Conservation (phyloP, 1,140 invertebrate species). For the Streblospio benedicti region DNA sequence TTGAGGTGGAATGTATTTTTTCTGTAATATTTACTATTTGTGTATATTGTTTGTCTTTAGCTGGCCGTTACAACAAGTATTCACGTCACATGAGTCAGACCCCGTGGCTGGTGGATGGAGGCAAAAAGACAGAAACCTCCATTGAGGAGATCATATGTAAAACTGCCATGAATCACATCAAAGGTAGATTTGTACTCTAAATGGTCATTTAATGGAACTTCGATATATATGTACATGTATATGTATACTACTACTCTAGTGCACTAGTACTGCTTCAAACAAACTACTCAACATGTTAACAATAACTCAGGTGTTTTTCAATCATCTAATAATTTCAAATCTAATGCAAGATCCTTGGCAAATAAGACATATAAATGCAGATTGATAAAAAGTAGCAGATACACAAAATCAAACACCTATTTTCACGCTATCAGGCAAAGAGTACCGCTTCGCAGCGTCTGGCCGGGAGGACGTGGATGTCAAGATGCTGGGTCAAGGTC, state of each 20-base stretch:
- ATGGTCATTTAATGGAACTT: no score
- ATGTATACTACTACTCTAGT: no score
- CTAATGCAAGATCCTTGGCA: no score
- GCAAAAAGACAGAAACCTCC: conserved; percentile 69
- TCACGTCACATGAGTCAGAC: conserved; percentile 81
- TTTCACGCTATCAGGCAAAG: conserved; percentile 34
- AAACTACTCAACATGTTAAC: no score
- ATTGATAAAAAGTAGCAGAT: no score
- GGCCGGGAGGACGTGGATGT: conserved; percentile 94
- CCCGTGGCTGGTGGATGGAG: conserved; percentile 81
- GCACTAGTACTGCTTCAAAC: no score
- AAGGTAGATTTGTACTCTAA: no score
- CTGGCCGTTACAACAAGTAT: conserved; percentile 78
- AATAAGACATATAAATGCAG: no score
- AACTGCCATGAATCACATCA: conserved; percentile 49
- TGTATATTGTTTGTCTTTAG: no score
- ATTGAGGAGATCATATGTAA: conserved; percentile 82
- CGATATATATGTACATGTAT: no score
- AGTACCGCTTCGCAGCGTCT: conserved; percentile 70
- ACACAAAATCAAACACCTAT: not conserved
- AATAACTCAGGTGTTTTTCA: no score
- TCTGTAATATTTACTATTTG: not conserved
- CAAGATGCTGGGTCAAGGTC: conserved; percentile 55
- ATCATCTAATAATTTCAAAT: no score
- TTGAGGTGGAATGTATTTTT: not conserved